Evolutionary conservation across 1,140 invertebrate genomes (phyloP).

Genomic region (Euwallacea similis): DNA sequence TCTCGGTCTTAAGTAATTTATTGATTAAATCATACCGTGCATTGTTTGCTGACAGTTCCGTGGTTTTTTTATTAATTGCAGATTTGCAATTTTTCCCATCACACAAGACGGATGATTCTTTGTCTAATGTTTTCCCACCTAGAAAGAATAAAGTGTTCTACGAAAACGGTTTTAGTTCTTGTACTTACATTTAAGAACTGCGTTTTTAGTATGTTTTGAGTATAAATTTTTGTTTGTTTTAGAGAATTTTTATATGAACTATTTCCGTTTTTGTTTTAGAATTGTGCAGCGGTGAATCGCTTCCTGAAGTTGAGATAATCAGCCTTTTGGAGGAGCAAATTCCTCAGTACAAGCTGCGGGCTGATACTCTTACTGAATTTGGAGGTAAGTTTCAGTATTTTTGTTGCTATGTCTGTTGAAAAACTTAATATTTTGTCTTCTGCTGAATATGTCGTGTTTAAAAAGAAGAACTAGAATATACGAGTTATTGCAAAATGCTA

Average conservation of each 20-base stretch:
- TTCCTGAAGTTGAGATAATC: constrained; percentile 92
- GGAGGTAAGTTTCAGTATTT: constrained; percentile 64
- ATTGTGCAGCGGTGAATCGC: constrained; percentile 81
- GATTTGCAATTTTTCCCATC: constrained; percentile 3
- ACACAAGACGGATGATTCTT: background rate
- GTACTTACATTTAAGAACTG: too few species aligned
- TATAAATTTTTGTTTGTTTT: background rate
- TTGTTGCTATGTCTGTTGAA: background rate
- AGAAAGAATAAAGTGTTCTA: background rate
- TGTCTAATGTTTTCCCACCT: background rate
- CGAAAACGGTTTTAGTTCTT: too few species aligned
- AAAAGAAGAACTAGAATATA: too few species aligned
- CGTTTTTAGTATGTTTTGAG: too few species aligned
- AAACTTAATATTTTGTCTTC: too few species aligned
- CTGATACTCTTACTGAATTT: constrained; percentile 93
- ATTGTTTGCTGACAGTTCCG: constrained; percentile 14
- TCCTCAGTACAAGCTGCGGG: constrained; percentile 89
- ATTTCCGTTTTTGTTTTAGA: constrained; percentile 62
- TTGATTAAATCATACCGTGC: constrained; percentile 25
- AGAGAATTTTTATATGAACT: background rate
- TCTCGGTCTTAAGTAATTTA: constrained; percentile 23
- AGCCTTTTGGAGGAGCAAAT: constrained; percentile 94
- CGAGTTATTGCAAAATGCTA: too few species aligned
- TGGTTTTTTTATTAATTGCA: constrained; percentile 2
- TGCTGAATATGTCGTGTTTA: too few species aligned